These are phyloP conservation scores for Apogon hyalosoma DNA, from an alignment of 2,797 vertebrate species.

Conservation along the genomic window DNA sequence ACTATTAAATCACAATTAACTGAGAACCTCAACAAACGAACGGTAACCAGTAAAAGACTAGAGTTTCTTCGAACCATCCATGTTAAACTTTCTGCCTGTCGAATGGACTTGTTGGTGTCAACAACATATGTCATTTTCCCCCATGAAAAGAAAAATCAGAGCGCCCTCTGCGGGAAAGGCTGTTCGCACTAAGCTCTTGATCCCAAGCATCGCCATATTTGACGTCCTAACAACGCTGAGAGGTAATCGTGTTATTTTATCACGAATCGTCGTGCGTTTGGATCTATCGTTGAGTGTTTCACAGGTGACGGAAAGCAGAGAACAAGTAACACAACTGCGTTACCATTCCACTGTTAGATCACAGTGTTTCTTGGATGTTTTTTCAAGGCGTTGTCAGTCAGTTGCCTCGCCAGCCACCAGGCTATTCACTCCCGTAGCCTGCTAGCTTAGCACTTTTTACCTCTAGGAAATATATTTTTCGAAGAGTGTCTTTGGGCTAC, in stretches of 20 bases:
- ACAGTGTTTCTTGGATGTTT: constrained; percentile 62
- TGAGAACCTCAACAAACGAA: too few relatives aligned
- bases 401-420: constrained; percentile 75
- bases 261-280: constrained; percentile 47
- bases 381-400: constrained; percentile 84
- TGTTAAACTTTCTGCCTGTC: constrained; percentile 38
- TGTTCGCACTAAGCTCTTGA: constrained; percentile 78
- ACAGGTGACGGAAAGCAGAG: constrained; percentile 5
- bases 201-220: constrained; percentile 87
- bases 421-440: constrained; percentile 77
- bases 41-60: not conserved
- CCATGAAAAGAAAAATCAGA: constrained; percentile 57
- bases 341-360: constrained; percentile 15
- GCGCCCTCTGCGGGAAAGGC: constrained; percentile 77
- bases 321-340: constrained; percentile 22
- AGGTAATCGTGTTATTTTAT: constrained; percentile 82
- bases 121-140: constrained; percentile 11
- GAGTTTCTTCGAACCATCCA: not conserved
- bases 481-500: constrained; percentile 10
- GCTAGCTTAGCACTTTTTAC: constrained; percentile 78
- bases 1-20: too few relatives aligned
- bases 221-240: constrained; percentile 85
- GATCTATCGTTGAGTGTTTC: constrained; percentile 11
- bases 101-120: constrained; percentile 67
- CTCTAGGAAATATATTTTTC: constrained; percentile 62